phyloP scores from a whole-genome alignment of 1,140 invertebrate genomes.

The Drosophila biarmipes region DNA sequence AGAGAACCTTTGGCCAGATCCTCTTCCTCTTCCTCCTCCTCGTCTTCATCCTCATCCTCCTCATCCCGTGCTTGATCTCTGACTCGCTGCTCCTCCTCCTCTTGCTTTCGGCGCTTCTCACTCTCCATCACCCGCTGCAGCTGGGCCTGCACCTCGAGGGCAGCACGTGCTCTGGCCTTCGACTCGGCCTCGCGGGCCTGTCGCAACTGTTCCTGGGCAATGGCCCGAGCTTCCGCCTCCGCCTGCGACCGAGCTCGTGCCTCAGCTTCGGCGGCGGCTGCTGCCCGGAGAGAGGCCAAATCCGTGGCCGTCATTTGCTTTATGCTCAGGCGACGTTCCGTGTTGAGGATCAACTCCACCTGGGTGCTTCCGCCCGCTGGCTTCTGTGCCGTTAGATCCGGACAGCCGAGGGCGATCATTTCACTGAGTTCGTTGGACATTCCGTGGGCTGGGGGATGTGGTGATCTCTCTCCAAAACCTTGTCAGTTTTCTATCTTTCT shows the following conservation, averaged over 20 bases:
- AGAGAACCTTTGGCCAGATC: slow-evolving; percentile 12
- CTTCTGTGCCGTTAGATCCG: slow-evolving; percentile 61
- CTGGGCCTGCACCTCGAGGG: slow-evolving; percentile 50
- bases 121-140: slow-evolving; percentile 41
- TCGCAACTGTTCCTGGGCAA: slow-evolving; percentile 48
- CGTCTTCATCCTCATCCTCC: slow-evolving; percentile 15
- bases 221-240: slow-evolving; percentile 54
- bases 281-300: slow-evolving; percentile 56
- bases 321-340: slow-evolving; percentile 74
- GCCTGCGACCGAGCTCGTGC: slow-evolving; percentile 30
- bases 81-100: slow-evolving; percentile 8
- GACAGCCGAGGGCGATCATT: slow-evolving; percentile 77
- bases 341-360: slow-evolving; percentile 58
- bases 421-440: slow-evolving; percentile 83
- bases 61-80: background rate
- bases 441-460: slow-evolving; percentile 8
- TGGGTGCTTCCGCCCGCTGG: slow-evolving; percentile 41
- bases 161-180: slow-evolving; percentile 54
- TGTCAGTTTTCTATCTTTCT: slow-evolving; percentile 19
- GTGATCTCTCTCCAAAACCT: background rate
- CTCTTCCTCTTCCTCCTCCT: slow-evolving; percentile 8
- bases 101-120: slow-evolving; percentile 27
- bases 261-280: slow-evolving; percentile 65
- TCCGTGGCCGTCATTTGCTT: slow-evolving; percentile 83
- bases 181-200: slow-evolving; percentile 44